Conservation (phyloP, 1,140 invertebrate genomes). For the Drosophila pandora region DNA sequence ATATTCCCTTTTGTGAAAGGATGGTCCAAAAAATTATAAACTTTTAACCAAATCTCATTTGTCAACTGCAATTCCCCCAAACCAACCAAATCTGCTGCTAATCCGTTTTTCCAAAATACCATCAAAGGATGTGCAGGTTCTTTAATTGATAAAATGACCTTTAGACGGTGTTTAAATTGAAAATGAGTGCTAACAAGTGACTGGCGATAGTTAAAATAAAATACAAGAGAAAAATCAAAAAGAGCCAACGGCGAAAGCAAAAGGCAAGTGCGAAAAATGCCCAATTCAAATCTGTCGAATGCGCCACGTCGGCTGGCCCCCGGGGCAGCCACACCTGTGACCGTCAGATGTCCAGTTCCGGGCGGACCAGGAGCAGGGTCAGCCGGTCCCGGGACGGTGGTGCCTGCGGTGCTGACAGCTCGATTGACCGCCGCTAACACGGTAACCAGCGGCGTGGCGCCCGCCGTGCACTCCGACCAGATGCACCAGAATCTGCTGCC, state of each 20-base stretch:
- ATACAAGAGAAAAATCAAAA: constrained; percentile 11
- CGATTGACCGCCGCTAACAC: constrained; percentile 54
- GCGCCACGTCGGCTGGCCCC: constrained; percentile 68
- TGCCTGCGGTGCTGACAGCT: constrained; percentile 50
- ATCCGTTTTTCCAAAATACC: neutral
- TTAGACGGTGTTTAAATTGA: constrained; percentile 13
- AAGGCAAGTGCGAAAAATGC: constrained; percentile 55
- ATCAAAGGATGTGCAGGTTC: constrained; percentile 18
- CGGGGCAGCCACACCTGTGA: constrained; percentile 68
- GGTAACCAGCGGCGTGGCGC: constrained; percentile 47
- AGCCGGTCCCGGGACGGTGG: constrained; percentile 7
- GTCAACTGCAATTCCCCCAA: constrained; percentile 48
- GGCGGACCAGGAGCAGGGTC: constrained; percentile 4
- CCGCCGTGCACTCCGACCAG: constrained; percentile 30
- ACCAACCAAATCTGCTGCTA: constrained; percentile 28
- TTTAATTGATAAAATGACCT: constrained; percentile 10
- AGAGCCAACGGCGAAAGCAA: constrained; percentile 20
- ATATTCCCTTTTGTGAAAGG: too few relatives aligned
- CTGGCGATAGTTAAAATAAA: constrained; percentile 3
- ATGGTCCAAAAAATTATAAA: neutral
- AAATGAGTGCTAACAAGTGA: constrained; percentile 55
- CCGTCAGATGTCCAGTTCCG: constrained; percentile 9
- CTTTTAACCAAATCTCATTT: constrained; percentile 12
- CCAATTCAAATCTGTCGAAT: constrained; percentile 64
- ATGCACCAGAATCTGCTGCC: constrained; percentile 10